Evolutionary conservation across 2,797 vertebrate genomes (phyloP).

Genomic region (Meriones psammophilus): DNA sequence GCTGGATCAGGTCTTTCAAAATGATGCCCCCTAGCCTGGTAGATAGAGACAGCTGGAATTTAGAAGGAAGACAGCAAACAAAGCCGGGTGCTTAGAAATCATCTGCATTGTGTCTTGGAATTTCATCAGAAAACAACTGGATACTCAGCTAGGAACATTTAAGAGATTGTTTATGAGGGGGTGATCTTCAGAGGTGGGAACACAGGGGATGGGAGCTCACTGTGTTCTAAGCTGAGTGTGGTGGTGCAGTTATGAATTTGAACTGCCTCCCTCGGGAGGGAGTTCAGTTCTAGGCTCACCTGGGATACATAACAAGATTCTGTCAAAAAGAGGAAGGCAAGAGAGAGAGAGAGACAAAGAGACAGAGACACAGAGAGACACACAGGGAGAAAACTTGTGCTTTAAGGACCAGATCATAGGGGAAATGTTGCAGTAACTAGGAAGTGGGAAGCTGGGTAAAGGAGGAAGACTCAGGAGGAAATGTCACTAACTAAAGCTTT

Average conservation of each 20-base stretch:
- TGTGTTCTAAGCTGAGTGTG: neutral
- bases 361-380: too few species aligned
- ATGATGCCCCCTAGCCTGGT: neutral
- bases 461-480: neutral
- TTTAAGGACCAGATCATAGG: neutral
- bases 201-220: neutral
- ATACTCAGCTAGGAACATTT: neutral
- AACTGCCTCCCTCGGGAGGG: neutral
- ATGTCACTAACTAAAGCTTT: neutral
- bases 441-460: neutral
- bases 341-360: too few species aligned
- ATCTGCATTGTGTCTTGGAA: neutral
- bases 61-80: neutral
- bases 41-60: neutral
- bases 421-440: neutral
- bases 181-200: slow-evolving; percentile 14
- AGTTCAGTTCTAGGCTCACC: neutral
- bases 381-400: too few species aligned
- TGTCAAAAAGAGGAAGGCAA: neutral
- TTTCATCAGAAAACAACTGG: neutral
- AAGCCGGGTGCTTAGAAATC: neutral
- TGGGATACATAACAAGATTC: neutral
- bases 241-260: neutral
- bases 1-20: neutral
- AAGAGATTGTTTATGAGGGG: neutral